Base-by-base conservation (phyloP, 2,888 invertebrate species). In the Synanthedon andrenaeformis region DNA sequence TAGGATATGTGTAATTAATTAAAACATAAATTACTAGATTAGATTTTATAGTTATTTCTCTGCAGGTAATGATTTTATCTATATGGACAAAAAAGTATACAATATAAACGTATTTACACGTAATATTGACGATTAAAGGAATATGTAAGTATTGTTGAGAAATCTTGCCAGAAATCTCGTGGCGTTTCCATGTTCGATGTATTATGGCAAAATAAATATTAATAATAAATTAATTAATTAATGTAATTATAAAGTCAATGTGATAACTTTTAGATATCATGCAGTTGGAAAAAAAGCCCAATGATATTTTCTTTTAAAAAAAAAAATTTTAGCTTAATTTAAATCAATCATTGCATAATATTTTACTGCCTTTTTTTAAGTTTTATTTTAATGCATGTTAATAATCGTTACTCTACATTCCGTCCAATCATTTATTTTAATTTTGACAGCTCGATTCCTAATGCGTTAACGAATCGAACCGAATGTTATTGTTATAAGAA, bases 1-100 rank as follows among this genome's bases (percentile, higher is more conserved):
- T 76, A 77, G 71, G 60, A 70, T 67, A 66, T 66, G 69, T 74
- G 74, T 66, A 58, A 65, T 60, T 74, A 74, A 70, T 65, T 68
- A 65, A 35, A 35, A 74, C 69, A 72, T 73, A 45, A 35, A 49
- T 49, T 60, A 68, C 72, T 80, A 82, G 72, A 78, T 81, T 84
- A 84, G 80, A 82, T 79, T 81, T 75, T 79, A 82, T 80, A 82
- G 78, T 73, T 77, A 77, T 74, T 77, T 74, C 70, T 74, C 74
- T 78, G 78, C 76, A 74, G 72, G 69, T 80, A 76, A 73, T 71
- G 71, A 75, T 80, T 23, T 79, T 78, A 76, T 76, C 73, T 71
- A 69, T 75, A 76, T 72, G 71, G 70, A 71, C 74, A 74, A 63
- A 23, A 23, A 78, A 70, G 77, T 82, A 79, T 82, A 80, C 79